phyloP scores from a whole-genome alignment of 2,888 invertebrate genomes.

The Nematopogon swammerdamellus region DNA sequence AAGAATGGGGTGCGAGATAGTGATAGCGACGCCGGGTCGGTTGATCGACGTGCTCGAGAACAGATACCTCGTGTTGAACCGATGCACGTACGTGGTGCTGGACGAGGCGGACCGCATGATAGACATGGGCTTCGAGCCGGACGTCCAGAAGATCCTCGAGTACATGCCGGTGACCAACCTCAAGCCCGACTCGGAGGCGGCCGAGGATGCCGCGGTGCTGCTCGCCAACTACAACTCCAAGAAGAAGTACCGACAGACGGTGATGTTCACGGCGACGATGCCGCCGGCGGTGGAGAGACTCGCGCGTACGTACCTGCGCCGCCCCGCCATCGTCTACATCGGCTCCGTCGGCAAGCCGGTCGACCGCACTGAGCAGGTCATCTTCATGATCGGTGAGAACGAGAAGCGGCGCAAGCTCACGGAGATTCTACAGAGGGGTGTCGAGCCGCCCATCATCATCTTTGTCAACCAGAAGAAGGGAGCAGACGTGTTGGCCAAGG shows the following conservation, averaged over 20 bases:
- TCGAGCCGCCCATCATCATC: conserved; percentile 97
- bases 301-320: conserved; percentile 88
- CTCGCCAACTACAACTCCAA: conserved; percentile 93
- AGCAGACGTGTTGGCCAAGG: conserved; percentile 95
- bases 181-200: conserved; percentile 97
- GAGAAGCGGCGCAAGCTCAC: conserved; percentile 96
- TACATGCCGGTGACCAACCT: conserved; percentile 97
- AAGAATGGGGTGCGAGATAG: conserved; percentile 97
- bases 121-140: conserved; percentile 99
- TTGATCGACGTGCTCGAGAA: conserved; percentile 98
- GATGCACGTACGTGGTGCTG: conserved; percentile 96
- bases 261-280: conserved; percentile 99
- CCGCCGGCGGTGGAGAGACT: conserved; percentile 96
- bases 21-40: conserved; percentile 99
- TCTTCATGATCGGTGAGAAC: conserved; percentile 91
- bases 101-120: conserved; percentile 99
- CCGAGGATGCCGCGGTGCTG: conserved; percentile 89
- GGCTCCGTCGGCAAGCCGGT: conserved; percentile 96
- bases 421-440: conserved; percentile 82
- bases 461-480: conserved; percentile 99
- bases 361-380: conserved; percentile 96
- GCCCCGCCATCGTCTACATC: conserved; percentile 97
- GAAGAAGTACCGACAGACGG: conserved; percentile 98
- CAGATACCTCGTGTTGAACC: conserved; percentile 91
- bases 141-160: conserved; percentile 96